Conservation (phyloP, 2,888 invertebrate genomes). For the Ptychoptera contaminata region DNA sequence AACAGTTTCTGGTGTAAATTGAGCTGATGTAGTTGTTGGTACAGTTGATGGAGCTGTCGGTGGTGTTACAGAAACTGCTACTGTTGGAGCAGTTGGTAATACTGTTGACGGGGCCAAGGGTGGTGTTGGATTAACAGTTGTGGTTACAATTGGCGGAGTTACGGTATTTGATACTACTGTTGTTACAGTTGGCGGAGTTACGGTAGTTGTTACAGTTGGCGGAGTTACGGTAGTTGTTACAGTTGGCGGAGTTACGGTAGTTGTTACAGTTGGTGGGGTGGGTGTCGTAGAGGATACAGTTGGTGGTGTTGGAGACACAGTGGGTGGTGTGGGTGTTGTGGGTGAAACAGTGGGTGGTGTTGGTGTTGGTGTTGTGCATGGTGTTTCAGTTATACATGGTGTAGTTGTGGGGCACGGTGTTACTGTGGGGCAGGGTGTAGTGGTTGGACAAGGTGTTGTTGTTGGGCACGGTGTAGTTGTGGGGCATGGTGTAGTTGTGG, state of each 20-base stretch:
- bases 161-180: slow-evolving; percentile 1
- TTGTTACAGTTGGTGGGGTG: not conserved
- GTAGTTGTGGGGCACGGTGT: slow-evolving; percentile 13
- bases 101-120: slow-evolving; percentile 1
- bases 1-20: not conserved
- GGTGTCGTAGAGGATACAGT: slow-evolving; percentile 2
- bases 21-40: slow-evolving; percentile 1
- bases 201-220: not conserved
- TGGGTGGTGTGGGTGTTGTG: slow-evolving; percentile 3
- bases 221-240: not conserved
- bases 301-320: not conserved
- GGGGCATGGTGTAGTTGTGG: not conserved
- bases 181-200: not conserved
- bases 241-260: not conserved
- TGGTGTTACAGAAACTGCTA: not conserved
- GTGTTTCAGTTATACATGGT: not conserved
- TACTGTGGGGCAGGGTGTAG: slow-evolving; percentile 5
- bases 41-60: not conserved
- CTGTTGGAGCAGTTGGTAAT: slow-evolving; percentile 6
- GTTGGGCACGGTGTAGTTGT: slow-evolving; percentile 5
- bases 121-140: too few species aligned
- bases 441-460: slow-evolving; percentile 12
- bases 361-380: not conserved
- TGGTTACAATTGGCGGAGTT: not conserved
- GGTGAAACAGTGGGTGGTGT: slow-evolving; percentile 3